These are phyloP conservation scores for Xestia c-nigrum DNA, from an alignment of 2,888 invertebrate species.

Conservation along the genomic window DNA sequence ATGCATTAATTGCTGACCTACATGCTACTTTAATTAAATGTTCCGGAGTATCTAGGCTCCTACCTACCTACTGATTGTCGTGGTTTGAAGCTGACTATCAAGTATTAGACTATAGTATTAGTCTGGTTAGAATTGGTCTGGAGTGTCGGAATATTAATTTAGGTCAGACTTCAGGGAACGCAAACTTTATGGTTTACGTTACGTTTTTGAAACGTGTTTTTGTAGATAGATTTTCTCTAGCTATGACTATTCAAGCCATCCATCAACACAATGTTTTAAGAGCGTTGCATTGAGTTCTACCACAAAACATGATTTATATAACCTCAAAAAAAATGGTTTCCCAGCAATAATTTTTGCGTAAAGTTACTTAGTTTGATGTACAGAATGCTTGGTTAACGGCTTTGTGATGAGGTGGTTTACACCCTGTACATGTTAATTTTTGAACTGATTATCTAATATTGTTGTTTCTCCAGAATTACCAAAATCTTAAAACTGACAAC, in stretches of 20 bases:
- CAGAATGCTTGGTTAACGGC: too few relatives aligned
- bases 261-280: too few relatives aligned
- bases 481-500: background rate
- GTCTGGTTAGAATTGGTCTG: background rate
- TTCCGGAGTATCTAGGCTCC: conserved; percentile 7
- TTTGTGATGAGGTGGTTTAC: too few relatives aligned
- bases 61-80: conserved; percentile 36
- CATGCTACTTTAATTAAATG: conserved; percentile 59
- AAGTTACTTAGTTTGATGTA: too few relatives aligned
- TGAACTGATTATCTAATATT: background rate
- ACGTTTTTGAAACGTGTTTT: background rate
- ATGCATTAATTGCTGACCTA: conserved; percentile 59
- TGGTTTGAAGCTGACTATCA: conserved; percentile 32
- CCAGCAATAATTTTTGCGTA: too few relatives aligned
- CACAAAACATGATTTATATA: too few relatives aligned
- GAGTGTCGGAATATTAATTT: background rate
- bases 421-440: too few relatives aligned
- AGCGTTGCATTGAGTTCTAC: too few relatives aligned
- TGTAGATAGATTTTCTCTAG: too few relatives aligned
- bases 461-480: background rate
- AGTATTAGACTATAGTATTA: background rate
- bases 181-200: background rate
- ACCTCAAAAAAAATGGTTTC: too few relatives aligned
- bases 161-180: background rate
- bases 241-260: too few relatives aligned